A percentile compares a stretch with the other conserved stretches of the same genome.
These are phyloP conservation scores for Polyommatus icarus DNA, from an alignment of 2,888 invertebrate species.

Conservation along the genomic window DNA sequence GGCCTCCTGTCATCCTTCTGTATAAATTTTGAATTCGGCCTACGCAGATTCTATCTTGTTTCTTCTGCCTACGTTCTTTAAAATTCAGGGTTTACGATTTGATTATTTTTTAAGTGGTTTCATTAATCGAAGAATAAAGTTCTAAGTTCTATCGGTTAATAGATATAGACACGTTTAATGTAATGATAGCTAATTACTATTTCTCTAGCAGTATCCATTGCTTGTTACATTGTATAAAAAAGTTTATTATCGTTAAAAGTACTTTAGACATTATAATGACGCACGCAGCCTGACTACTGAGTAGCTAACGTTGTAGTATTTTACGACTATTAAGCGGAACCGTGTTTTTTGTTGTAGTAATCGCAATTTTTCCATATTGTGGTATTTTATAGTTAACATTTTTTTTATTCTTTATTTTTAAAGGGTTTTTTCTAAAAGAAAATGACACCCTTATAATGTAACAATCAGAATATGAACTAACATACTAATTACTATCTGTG, in stretches of 20 bases:
- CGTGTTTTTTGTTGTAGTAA: slow-evolving; percentile 51
- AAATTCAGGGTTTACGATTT: too few relatives aligned
- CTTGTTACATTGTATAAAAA: background rate
- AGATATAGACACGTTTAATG: background rate
- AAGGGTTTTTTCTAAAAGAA: too few relatives aligned
- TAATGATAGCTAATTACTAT: background rate
- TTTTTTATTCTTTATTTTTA: too few relatives aligned
- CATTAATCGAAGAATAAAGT: background rate
- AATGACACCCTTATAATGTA: too few relatives aligned
- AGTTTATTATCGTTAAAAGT: slow-evolving; percentile 36
- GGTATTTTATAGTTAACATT: background rate
- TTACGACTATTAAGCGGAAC: slow-evolving; percentile 41
- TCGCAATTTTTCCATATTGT: slow-evolving; percentile 45
- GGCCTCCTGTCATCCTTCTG: background rate
- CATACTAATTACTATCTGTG: too few relatives aligned
- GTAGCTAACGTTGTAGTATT: slow-evolving; percentile 38
- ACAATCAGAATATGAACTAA: too few relatives aligned
- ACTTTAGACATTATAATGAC: slow-evolving; percentile 36
- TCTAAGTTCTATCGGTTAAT: background rate
- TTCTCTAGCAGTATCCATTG: background rate
- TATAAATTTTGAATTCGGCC: background rate
- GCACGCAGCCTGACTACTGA: slow-evolving; percentile 27
- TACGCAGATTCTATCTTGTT: background rate
- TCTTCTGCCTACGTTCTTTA: background rate
- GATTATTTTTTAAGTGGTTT: background rate